Evolutionary conservation across 2,797 vertebrate species (phyloP), one percentile per base, ranked within the genome.

Genomic region (Acanthurus leucopareius): DNA sequence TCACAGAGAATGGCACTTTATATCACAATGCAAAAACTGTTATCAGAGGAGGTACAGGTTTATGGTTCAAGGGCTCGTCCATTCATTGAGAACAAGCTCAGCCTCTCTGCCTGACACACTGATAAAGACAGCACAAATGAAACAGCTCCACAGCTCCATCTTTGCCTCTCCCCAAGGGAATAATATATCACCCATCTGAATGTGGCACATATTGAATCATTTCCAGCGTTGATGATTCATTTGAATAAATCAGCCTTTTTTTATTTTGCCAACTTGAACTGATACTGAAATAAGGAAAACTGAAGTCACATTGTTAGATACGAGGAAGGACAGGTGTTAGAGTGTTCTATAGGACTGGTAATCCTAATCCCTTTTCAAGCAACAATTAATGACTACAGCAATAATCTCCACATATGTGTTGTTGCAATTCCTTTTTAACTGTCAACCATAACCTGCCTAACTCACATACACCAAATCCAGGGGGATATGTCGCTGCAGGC

Each of bases 121-220:
- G 94, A 96, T 95, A 95, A 96, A 94, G 91, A 93, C 89, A 65
- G 90, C 89, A 94, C 92, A 94, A 94, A 95, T 94, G 94, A 95
- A 93, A 89, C 91, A 80, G 93, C 92, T 91, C 91, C 72, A 70
- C 89, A 68, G 88, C 92, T 89, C 93, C 92, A 92, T 95, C 91
- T 93, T 89, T 91, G 89, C 86, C 89, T 92, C 88, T 91, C 93
- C 94, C 91, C 88, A 87, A 83, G 88, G 93, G 92, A 93, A 91
- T 93, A 92, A 94, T 92, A 93, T 91, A 94, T 94, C 92, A 92
- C 89, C 92, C 92, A 92, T 93, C 92, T 94, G 91, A 94, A 95
- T 93, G 91, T 91, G 89, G 90, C 92, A 91, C 91, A 86, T 90
- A 92, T 93, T 93, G 92, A 93, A 94, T 87, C 90, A 91, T 86